Conservation (phyloP, 2,888 invertebrate genomes). For the Lypha dubia region DNA sequence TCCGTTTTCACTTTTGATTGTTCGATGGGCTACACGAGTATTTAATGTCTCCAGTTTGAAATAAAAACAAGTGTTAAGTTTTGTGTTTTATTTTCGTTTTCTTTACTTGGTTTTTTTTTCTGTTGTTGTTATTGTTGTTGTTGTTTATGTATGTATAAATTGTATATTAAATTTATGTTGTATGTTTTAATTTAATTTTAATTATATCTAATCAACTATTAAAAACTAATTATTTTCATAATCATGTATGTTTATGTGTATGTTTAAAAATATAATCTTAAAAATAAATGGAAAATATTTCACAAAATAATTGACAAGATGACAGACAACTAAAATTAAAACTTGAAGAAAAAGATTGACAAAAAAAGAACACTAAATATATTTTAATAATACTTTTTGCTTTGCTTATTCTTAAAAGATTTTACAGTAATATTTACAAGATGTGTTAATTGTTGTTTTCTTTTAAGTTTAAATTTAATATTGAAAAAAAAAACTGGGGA, state of each 20-base stretch:
- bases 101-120: conserved; percentile 61
- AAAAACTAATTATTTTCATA: conserved; percentile 58
- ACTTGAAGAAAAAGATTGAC: not conserved
- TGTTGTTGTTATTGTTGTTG: conserved; percentile 58
- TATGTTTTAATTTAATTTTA: conserved; percentile 60
- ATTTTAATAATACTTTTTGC: conserved; percentile 20
- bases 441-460: not conserved
- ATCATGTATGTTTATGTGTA: conserved; percentile 50
- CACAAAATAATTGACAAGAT: conserved; percentile 13
- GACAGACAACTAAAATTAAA: conserved; percentile 3
- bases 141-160: conserved; percentile 53
- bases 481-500: not conserved
- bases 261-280: conserved; percentile 63
- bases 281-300: conserved; percentile 29
- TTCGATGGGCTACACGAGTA: too few species aligned
- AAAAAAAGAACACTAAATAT: not conserved
- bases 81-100: conserved; percentile 64
- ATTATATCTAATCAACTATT: conserved; percentile 72
- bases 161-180: conserved; percentile 57
- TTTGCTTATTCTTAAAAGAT: conserved; percentile 43
- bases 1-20: too few species aligned
- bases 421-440: conserved; percentile 52
- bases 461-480: not conserved
- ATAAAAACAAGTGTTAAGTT: conserved; percentile 77
- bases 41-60: conserved; percentile 71